A percentile compares a stretch with the other conserved stretches of the same genome.
Conservation (phyloP, 2,888 invertebrate genomes). For the Cremastinae sp. region DNA sequence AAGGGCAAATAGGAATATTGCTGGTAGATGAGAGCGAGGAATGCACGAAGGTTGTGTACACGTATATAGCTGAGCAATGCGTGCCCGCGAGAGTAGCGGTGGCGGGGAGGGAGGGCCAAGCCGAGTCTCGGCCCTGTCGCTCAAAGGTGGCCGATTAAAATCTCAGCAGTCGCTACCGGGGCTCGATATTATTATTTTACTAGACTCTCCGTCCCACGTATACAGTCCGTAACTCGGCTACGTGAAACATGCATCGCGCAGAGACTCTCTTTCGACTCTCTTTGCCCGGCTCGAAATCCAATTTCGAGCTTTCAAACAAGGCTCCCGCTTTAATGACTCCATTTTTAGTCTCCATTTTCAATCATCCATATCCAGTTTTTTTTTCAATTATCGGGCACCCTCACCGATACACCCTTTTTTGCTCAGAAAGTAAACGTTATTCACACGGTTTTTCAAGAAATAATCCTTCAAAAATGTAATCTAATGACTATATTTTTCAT, state of each 20-base stretch:
- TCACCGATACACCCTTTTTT: too few species aligned
- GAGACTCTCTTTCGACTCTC: background rate
- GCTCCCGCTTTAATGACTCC: too few species aligned
- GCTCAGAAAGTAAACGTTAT: too few species aligned
- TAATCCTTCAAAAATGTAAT: too few species aligned
- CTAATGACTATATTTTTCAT: too few species aligned
- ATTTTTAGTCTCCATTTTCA: background rate
- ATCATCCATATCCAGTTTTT: background rate
- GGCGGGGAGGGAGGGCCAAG: too few species aligned
- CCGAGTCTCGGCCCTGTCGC: constrained; percentile 62
- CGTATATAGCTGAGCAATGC: constrained; percentile 60
- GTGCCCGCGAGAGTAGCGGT: constrained; percentile 66
- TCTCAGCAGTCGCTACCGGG: constrained; percentile 65
- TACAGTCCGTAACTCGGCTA: constrained; percentile 21
- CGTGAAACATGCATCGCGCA: constrained; percentile 23
- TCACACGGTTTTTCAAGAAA: too few species aligned
- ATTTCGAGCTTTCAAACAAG: too few species aligned
- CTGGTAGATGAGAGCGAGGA: constrained; percentile 20
- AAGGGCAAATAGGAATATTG: constrained; percentile 8
- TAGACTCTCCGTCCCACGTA: constrained; percentile 62
- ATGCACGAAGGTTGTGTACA: constrained; percentile 18
- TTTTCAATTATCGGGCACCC: too few species aligned
- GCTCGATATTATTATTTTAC: constrained; percentile 76
- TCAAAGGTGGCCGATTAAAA: constrained; percentile 74
- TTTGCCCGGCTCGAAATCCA: too few species aligned